Conservation (phyloP, 1,140 invertebrate species). For the Micrasema longulum region DNA sequence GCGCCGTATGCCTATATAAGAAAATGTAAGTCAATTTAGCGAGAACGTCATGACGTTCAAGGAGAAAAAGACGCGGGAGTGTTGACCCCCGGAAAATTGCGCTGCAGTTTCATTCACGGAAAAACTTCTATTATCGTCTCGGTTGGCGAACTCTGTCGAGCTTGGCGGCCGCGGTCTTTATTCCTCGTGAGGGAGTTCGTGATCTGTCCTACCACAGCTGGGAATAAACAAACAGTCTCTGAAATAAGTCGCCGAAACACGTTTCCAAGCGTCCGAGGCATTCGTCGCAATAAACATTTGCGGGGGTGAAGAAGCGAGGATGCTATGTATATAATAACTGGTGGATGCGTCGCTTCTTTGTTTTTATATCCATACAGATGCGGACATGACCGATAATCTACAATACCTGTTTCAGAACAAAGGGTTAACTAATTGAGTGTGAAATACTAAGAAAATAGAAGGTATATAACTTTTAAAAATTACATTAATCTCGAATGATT, state of each 20-base stretch:
- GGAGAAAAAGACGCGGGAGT: constrained; percentile 25
- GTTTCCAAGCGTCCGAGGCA: no score
- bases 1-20: not conserved
- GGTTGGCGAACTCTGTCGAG: constrained; percentile 11
- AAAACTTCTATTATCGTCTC: not conserved
- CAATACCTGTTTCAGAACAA: constrained; percentile 16
- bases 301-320: not conserved
- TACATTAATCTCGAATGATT: no score
- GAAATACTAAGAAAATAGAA: no score
- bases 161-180: not conserved
- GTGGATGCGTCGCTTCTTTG: not conserved
- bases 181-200: not conserved
- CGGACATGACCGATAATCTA: no score
- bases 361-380: not conserved
- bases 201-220: no score
- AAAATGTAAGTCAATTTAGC: not conserved
- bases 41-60: constrained; percentile 17
- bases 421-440: not conserved
- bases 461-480: no score
- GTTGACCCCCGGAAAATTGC: constrained; percentile 33
- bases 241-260: no score
- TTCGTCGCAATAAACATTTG: constrained; percentile 3
- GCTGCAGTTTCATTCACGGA: constrained; percentile 24
- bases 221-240: no score
- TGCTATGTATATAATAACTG: no score